phyloP scores from a whole-genome alignment of 2,113 vertebrate species.

The Brevimyrus niger region DNA sequence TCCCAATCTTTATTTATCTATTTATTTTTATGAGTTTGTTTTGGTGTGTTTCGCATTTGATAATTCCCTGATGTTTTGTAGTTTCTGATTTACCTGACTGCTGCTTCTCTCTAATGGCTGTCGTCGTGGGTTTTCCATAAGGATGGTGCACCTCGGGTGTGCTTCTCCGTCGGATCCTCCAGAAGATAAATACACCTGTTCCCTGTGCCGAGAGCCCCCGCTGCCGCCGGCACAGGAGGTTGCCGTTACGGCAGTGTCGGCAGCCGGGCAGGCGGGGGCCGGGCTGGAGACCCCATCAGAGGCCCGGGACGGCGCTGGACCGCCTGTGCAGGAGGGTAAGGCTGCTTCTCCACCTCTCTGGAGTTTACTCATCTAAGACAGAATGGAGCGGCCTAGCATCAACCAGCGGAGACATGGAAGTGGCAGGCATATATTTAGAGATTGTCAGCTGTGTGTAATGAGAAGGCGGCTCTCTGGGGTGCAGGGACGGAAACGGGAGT shows the following conservation, averaged over 20 bases:
- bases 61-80: not conserved
- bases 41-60: not conserved
- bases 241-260: not conserved
- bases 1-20: not conserved
- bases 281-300: conserved; percentile 19
- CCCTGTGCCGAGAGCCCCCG: conserved; percentile 49
- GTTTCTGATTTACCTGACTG: not conserved
- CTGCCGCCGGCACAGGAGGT: not conserved
- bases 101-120: not conserved
- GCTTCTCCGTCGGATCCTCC: conserved; percentile 35
- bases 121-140: conserved; percentile 19
- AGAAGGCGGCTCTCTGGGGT: conserved; percentile 15
- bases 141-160: conserved; percentile 62
- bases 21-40: not conserved
- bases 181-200: conserved; percentile 55
- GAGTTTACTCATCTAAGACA: not conserved
- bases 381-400: not conserved
- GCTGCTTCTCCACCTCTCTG: no score
- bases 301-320: conserved; percentile 32
- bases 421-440: not conserved
- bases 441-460: not conserved
- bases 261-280: not conserved
- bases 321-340: conserved; percentile 57
- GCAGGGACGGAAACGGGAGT: conserved; percentile 31
- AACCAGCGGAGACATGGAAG: not conserved